Base-by-base conservation (phyloP, 2,113 vertebrate genomes). In the Psephotus haematonotus region DNA sequence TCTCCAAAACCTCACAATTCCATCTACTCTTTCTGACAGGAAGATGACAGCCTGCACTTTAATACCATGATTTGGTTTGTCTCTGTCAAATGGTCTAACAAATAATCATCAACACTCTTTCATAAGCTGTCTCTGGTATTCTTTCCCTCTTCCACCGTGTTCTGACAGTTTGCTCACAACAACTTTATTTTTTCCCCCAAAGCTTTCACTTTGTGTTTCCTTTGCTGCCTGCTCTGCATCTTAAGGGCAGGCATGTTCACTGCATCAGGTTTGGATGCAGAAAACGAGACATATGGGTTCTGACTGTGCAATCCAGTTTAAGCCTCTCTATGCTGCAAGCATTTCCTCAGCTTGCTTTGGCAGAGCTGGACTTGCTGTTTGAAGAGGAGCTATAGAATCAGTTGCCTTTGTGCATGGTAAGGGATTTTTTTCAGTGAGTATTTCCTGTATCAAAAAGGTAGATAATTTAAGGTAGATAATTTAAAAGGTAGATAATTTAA, bases 311-410 rank as follows among this genome's bases (percentile, higher is more conserved):
- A 33, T 90, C 86, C 76, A 80, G 0, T 82, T 71, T 79, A 84
- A 87, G 63, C 57, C 63, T 88, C 29, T 82, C 27, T 90, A 6
- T 4, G 9, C 88, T 79, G 49, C 67, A 86, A 77, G 82, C 59
- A 86, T 82, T 78, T 87, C 53, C 83, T 93, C 39, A 71, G 87
- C 77, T 91, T 87, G 43, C 55, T 96, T 71, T 82, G 75, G 63
- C 88, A 77, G 71, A 85, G 9, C 79, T 88, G 55, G 27, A 39
- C 22, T 68, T 79, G 18, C 52, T 94, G 44, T 62, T 90, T 80
- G 79, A 69, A 88, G 47, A 31, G 29, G 59, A 79, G 27, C 29
- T 57, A 11, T 57, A 57, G 59, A 86, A 62, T 80, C 33, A 17
- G 2, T 79, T 90, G 47, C 14, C 25, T 79, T 60, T 72, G 57